Evolutionary conservation across 2,888 invertebrate species (phyloP), one percentile per base, ranked within the genome.

Genomic region (Scaptodrosophila latifasciaeformis): DNA sequence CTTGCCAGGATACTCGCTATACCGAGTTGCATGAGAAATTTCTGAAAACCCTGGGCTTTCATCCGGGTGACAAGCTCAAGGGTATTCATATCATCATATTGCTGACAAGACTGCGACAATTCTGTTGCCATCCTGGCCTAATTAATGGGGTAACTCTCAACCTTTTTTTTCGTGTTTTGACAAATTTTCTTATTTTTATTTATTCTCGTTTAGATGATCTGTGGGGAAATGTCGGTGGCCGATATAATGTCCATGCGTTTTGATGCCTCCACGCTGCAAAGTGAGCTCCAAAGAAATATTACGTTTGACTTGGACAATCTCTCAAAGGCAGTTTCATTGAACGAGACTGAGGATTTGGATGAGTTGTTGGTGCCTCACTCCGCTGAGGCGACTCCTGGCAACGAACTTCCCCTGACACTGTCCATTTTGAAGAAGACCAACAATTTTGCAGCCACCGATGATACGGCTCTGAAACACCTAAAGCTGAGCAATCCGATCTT

Each of bases 81-180:
- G 88, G 90, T 34, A 88, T 91, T 88, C 90, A 90, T 86, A 93
- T 96, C 84, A 86, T 98, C 63, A 93, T 96, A 0, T 88, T 97
- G 1, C 84, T 98, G 10, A 86, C 97, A 49, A 89, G 97, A 9
- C 86, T 98, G 54, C 89, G 97, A 1, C 97, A 99, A 84, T 91
- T 95, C 55, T 95, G 95, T 82, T 94, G 95, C 81, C 97, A 97
- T 88, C 93, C 96, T 21, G 92, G 92, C 0, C 89, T 98, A n/a
- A n/a, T n/a, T n/a, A n/a, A n/a, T n/a, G n/a, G n/a, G n/a, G n/a
- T n/a, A n/a, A n/a, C n/a, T n/a, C n/a, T n/a, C n/a, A n/a, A n/a
- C n/a, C n/a, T n/a, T n/a, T n/a, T n/a, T n/a, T n/a, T n/a, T n/a
- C n/a, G n/a, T n/a, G n/a, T n/a, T n/a, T n/a, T n/a, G n/a, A n/a